phyloP scores from a whole-genome alignment of 2,797 vertebrate species.

The Oreortyx pictus region DNA sequence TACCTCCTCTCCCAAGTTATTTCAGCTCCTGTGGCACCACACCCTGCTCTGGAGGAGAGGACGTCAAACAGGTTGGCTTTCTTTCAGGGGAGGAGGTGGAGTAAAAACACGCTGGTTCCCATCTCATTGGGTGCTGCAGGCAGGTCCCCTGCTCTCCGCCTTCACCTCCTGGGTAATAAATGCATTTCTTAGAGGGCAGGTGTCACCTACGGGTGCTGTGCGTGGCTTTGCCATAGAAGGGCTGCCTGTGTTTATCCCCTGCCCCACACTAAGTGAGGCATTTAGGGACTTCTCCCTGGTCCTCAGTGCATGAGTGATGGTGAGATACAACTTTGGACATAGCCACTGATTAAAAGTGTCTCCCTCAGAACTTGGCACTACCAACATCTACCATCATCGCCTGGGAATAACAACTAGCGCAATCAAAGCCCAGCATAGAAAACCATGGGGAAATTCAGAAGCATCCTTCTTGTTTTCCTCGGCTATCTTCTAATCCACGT shows the following conservation, averaged over 20 bases:
- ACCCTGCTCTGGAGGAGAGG: not conserved
- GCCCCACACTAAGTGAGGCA: not conserved
- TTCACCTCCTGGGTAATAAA: not conserved
- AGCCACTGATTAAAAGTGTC: not conserved
- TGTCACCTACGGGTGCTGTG: not conserved
- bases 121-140: constrained; percentile 29
- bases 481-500: constrained; percentile 44
- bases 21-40: constrained; percentile 7
- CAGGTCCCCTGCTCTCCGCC: not conserved
- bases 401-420: not conserved
- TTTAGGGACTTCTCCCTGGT: not conserved
- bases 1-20: not conserved
- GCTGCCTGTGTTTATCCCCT: not conserved
- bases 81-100: constrained; percentile 6
- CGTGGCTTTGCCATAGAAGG: accelerated
- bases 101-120: not conserved
- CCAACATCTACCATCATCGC: accelerated
- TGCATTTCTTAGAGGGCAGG: not conserved
- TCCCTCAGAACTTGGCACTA: not conserved
- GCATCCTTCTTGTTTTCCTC: constrained; percentile 30
- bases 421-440: not conserved
- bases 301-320: not conserved
- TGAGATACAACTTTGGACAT: not conserved
- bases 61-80: constrained; percentile 56
- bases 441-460: constrained; percentile 44